Base-by-base conservation (phyloP, 2,888 invertebrate species). In the Pherbina coryleti region DNA sequence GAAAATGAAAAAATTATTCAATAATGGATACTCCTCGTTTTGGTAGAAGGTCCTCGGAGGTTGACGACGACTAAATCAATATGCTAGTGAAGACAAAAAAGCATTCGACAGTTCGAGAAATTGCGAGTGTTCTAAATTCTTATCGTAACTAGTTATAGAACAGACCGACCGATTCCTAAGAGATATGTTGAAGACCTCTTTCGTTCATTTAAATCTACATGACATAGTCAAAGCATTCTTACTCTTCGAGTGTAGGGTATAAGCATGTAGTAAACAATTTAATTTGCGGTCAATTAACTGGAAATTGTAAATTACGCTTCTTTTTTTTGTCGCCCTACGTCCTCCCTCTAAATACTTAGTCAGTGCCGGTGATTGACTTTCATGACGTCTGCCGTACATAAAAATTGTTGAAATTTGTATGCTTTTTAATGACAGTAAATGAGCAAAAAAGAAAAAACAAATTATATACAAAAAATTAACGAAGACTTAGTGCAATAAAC, bases 251-350 rank as follows among this genome's bases (percentile, higher is more conserved):
- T 14, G 14, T 44, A 44, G 44, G 11, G 44, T 14, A 28, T 66
- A 66, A 66, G n/a, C 34, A 37, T 34, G 37, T 66, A 28, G 64
- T 9, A 66, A 69, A 69, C 51, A 49, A 69, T 69, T 69, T 69
- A 69, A 69, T 69, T 69, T 69, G 69, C 51, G 69, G 69, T 69
- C 69, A 69, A 69, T 69, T 69, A 69, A 51, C 69, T 69, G 69
- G 69, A 69, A 69, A 69, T 69, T 3, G 69, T 69, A 28, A 69
- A 69, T 69, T 69, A 51, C 69, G 62, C 22, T n/a, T 31, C n/a
- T 44, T 44, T 44, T 44, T 44, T 44, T 1, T 1, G 11, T 11
- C 1, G 3, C 3, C 34, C 64, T 34, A n/a, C 31, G 34, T 66
- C 66, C 31, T 19, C 22, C 22, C 49, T 22, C 69, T 28, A n/a